These are phyloP conservation scores for Tichodroma muraria DNA, from an alignment of 2,113 vertebrate species.

Conservation along the genomic window DNA sequence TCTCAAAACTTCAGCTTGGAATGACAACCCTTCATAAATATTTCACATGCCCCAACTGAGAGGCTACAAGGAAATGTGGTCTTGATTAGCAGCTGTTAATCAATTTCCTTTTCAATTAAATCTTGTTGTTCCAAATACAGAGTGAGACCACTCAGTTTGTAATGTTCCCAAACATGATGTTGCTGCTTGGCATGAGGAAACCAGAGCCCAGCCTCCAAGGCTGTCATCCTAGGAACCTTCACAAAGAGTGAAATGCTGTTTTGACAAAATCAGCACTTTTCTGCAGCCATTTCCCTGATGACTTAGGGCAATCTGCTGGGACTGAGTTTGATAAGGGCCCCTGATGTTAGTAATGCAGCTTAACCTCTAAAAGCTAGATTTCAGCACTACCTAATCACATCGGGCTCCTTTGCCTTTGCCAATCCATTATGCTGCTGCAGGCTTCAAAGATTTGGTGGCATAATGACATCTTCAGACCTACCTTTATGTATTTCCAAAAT, in stretches of 20 bases:
- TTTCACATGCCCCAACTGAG: not conserved
- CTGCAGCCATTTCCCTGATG: not conserved
- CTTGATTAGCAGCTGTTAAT: slow-evolving; percentile 27
- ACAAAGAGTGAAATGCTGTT: not conserved
- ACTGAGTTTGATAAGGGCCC: not conserved
- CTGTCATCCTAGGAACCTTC: not conserved
- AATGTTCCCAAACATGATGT: not conserved
- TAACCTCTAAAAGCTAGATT: slow-evolving; percentile 27
- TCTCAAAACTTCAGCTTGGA: not conserved
- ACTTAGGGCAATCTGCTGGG: not conserved
- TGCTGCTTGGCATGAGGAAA: not conserved
- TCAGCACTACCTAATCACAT: slow-evolving; percentile 11
- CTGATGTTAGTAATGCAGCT: not conserved
- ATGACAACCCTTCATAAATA: not conserved
- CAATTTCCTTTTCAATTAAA: slow-evolving; percentile 18
- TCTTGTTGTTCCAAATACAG: not conserved
- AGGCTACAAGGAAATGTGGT: slow-evolving; percentile 1
- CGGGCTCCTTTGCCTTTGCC: not conserved
- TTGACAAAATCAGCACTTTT: slow-evolving; percentile 12
- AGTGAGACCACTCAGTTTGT: not conserved
- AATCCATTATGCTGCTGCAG: not conserved
- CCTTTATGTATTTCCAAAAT: not conserved
- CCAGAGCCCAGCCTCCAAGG: not conserved
- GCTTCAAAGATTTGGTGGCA: slow-evolving; percentile 29
- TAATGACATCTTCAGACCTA: slow-evolving; percentile 8